Percentiles rank a stretch among this genome's conserved stretches.
Evolutionary conservation across 1,140 invertebrate species (phyloP).

Genomic region (Rhopalosiphum padi): DNA sequence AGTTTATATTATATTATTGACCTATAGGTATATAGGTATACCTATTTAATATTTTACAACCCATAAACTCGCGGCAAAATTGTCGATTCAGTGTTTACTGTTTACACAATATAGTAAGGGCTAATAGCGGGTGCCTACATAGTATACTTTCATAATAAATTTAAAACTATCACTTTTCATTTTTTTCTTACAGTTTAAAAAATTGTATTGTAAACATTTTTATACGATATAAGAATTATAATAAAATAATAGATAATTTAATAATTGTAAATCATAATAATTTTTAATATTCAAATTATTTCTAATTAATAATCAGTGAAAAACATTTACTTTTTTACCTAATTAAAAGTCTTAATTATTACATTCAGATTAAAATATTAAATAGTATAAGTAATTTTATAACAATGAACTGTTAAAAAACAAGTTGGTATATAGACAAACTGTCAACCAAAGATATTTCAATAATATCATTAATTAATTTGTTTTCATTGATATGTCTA

Average conservation of each 20-base stretch:
- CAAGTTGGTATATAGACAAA: too few relatives aligned
- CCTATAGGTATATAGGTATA: background rate
- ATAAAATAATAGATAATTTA: background rate
- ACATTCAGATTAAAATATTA: background rate
- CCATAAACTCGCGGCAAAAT: background rate
- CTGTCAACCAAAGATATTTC: too few relatives aligned
- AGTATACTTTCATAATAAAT: background rate
- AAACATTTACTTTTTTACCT: background rate
- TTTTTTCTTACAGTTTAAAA: background rate
- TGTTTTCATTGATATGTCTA: too few relatives aligned
- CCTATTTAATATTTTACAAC: slow-evolving; percentile 6
- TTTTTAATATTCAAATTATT: background rate
- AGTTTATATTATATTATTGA: background rate
- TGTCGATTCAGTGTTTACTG: background rate
- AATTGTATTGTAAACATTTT: background rate
- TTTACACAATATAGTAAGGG: background rate
- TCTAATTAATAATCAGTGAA: background rate
- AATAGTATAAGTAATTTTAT: too few relatives aligned
- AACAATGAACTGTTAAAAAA: too few relatives aligned
- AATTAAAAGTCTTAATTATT: background rate
- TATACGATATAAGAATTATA: background rate
- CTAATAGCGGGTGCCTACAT: background rate
- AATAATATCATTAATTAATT: too few relatives aligned
- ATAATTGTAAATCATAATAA: background rate
- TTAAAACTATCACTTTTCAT: background rate